Evolutionary conservation across 2,797 vertebrate species (phyloP), one percentile per base, ranked within the genome.

Genomic region (Cyprinodon diabolis): DNA sequence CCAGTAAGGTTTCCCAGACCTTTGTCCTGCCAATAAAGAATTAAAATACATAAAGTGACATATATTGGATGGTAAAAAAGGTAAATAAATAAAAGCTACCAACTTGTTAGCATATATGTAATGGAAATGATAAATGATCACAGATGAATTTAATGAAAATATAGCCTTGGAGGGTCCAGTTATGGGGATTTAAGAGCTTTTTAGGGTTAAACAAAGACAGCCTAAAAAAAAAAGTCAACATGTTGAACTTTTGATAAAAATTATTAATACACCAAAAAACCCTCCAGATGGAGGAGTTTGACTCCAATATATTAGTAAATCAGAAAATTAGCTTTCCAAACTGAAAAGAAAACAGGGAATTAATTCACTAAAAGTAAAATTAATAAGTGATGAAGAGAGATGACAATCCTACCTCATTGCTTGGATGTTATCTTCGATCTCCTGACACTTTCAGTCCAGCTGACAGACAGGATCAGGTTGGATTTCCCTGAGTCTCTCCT

Each of bases 381-480:
- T 1, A 35, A 47, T 5, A n/a, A 35, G 12, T 6, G 23, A 9
- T 11, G 48, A 51, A 37, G 10, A 25, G 0, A 17, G 15, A n/a
- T 58, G 5, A 30, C 3, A 17, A 21, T 21, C 79, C 76, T 82
- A 89, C 84, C 84, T 83, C 58, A 69, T 78, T n/a, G 55, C 71
- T 66, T 30, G 48, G 45, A 66, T 6, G 54, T 49, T 65, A 65
- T 68, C 49, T 56, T 71, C 51, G 71, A n/a, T 68, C 60, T 65
- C 51, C 57, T 19, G 68, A 35, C 57, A 49, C 23, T 81, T 76
- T 69, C 23, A 47, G 70, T 58, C 71, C 35, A 0, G 25, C n/a
- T 54, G 69, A 25, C 6, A 1, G 21, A 66, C 47, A 25, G 51
- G 66, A 35, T 23, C 14, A 25, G 7, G 1, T 67, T 30, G 4